Evolutionary conservation across 2,797 vertebrate genomes (phyloP).

Genomic region (Triplophysa yarkandensis): DNA sequence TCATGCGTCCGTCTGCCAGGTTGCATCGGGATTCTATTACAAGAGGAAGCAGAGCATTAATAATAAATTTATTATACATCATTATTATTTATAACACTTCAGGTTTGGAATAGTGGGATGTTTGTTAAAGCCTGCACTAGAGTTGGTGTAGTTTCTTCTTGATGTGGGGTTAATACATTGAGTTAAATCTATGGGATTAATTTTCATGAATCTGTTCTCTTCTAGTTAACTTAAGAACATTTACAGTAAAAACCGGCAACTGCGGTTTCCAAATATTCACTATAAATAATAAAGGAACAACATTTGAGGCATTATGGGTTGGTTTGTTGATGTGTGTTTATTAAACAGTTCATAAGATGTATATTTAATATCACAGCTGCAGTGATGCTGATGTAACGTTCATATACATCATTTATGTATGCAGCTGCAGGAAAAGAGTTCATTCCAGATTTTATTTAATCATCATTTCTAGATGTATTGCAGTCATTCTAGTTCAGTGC

Average conservation of each 20-base stretch:
- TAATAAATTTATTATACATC: slow-evolving; percentile 38
- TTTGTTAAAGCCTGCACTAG: not conserved
- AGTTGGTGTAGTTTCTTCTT: not conserved
- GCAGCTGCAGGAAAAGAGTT: no score
- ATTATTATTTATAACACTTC: slow-evolving; percentile 28
- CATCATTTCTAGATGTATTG: no score
- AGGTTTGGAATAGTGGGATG: not conserved
- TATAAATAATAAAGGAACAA: not conserved
- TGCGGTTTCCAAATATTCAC: not conserved
- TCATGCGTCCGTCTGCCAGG: slow-evolving; percentile 38
- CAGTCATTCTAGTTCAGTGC: no score
- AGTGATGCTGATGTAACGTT: no score
- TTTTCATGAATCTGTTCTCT: not conserved
- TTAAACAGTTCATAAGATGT: not conserved
- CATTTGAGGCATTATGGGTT: not conserved
- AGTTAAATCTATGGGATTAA: not conserved
- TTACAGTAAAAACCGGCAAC: not conserved
- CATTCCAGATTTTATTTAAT: no score
- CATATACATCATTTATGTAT: no score
- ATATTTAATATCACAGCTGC: no score
- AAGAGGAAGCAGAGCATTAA: slow-evolving; percentile 35
- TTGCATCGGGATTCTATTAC: slow-evolving; percentile 51
- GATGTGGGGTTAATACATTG: not conserved
- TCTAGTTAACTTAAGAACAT: not conserved
- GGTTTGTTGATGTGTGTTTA: not conserved